These are phyloP conservation scores for Andrena haemorrhoa DNA, from an alignment of 2,888 invertebrate genomes.

Conservation along the genomic window DNA sequence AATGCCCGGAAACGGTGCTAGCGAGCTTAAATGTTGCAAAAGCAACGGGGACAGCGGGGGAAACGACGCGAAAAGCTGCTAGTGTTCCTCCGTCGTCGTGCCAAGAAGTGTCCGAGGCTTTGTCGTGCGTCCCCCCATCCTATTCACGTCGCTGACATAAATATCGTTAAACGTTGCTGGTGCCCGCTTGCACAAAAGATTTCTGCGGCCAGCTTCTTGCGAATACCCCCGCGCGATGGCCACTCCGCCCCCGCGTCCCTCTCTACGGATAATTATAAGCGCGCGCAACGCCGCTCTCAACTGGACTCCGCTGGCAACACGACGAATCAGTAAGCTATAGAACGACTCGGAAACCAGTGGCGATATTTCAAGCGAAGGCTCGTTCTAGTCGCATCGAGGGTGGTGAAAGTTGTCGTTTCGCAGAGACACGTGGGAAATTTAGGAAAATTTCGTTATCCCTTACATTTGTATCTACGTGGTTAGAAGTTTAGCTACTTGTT, in stretches of 20 bases:
- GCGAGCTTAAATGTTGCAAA: conserved; percentile 30
- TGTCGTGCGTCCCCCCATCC: neutral
- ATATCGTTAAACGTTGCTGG: conserved; percentile 43
- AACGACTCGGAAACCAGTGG: too few relatives aligned
- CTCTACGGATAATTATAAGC: neutral
- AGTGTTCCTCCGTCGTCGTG: conserved; percentile 20
- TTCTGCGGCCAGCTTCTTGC: neutral
- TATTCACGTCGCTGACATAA: conserved; percentile 24
- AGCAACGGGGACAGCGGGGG: neutral
- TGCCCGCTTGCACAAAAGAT: conserved; percentile 8
- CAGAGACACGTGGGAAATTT: too few relatives aligned
- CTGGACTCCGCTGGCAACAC: too few relatives aligned
- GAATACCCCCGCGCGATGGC: neutral
- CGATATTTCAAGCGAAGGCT: too few relatives aligned
- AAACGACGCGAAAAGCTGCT: neutral
- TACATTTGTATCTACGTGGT: too few relatives aligned
- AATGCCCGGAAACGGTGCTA: conserved; percentile 10
- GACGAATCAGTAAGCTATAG: too few relatives aligned
- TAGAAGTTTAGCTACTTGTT: too few relatives aligned
- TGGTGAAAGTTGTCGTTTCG: too few relatives aligned
- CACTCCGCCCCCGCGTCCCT: neutral
- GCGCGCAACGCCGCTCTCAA: neutral
- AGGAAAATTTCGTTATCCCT: too few relatives aligned
- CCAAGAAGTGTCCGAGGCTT: conserved; percentile 37
- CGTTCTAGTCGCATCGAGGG: too few relatives aligned